Evolutionary conservation across 1,140 invertebrate species (phyloP), one percentile per base, ranked within the genome.

Genomic region (Brachionus rotundiformis): DNA sequence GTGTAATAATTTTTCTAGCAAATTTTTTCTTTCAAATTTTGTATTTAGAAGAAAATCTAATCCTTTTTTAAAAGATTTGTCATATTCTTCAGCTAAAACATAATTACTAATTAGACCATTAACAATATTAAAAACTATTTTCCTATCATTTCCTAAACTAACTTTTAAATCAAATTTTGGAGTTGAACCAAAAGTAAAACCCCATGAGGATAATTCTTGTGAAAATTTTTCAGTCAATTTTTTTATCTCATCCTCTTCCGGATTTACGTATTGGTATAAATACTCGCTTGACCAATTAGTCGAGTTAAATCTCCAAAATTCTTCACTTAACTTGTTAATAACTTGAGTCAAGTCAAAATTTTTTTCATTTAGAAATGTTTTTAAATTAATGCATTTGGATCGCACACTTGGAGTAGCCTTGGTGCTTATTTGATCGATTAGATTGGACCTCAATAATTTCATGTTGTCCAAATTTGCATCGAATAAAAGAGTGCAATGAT

Each of bases 401-500:
- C 90, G 90, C 29, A 92, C 90, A 59, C 94, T 96, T 83, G 90
- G 88, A 0, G 94, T 96, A 49, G 94, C 94, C 84, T 92, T 94
- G 47, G 92, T 94, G 44, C 90, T 89, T 65, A 94, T 92, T 29
- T 88, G 89, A 81, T 88, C 84, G 90, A 92, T 83, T 54, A 88
- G 88, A 49, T 82, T 82, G 83, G 82, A 83, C 82, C 49, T 73
- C 16, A 63, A 33, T 77, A 49, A 63, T 79, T 68, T 33, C 83
- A 96, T 89, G 85, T 91, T 90, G 63, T 90, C 85, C 87, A 93
- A 92, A 86, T 97, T 92, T 68, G 92, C 92, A 86, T 94, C 91
- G 44, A 95, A 92, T 84, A 97, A 89, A 71, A 98, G 89, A 31
- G 95, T 98, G 87, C 94, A 97, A 87, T 97, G 95, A 88, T 98